Base-by-base conservation (phyloP, 2,113 vertebrate species). In the Takifugu flavidus region DNA sequence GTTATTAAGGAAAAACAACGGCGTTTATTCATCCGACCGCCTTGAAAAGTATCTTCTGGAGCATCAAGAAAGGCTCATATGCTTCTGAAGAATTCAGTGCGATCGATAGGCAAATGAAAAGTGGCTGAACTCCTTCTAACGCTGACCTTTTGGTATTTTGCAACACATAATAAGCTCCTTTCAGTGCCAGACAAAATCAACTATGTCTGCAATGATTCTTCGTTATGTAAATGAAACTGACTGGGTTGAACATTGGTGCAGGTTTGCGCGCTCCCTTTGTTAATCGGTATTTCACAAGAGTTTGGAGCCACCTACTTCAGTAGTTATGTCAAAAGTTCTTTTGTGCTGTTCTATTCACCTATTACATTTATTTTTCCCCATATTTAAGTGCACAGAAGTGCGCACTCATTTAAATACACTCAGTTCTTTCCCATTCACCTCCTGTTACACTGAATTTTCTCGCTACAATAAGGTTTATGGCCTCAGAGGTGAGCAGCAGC, bases 401-500 rank as follows among this genome's bases (percentile, higher is more conserved):
- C 29, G 4, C 29, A 31, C 29, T 31, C 29, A 31, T 31, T 31
- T 31, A 31, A 31, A 31, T 31, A 31, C 29, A 31, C 44, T 47
- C 13, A 6, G 6, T 43, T 12, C 42, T 43, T 43, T 12, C 15
- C n/a, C 2, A 3, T 15, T 47, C 6, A 5, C n/a, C 45, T 15
- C 12, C 6, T 2, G 13, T 47, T n/a, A 47, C 1, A 13, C 45
- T n/a, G 15, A 15, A 47, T n/a, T 15, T 12, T 47, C 45, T 12
- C 10, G 13, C 63, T 44, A 46, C 52, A 70, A 53, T 28, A 53
- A 11, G 39, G 47, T 13, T 31, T 28, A 39, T 59, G 67, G 68
- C 66, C 66, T 52, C 15, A 34, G 20, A 55, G 76, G 83, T 87
- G 75, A 75, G 72, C 39, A 55, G 74, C 68, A 78, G 80, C 49